Evolutionary conservation across 2,113 vertebrate genomes (phyloP), one percentile per base, ranked within the genome.

Genomic region (Pterophyllum scalare): DNA sequence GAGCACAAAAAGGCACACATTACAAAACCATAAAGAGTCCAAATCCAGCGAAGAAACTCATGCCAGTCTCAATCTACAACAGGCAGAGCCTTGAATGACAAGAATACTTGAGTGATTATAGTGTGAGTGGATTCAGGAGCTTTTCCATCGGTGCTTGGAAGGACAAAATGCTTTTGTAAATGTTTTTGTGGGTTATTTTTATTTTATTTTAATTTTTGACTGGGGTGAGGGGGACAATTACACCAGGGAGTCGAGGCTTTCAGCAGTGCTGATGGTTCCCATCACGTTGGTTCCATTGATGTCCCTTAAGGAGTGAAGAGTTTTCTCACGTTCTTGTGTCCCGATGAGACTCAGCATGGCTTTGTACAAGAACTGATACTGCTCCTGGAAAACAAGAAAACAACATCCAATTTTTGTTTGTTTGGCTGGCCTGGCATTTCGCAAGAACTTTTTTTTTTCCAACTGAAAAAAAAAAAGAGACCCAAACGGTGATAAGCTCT

Each of bases 281-380:
- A 94, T 94, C 92, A 97, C 89, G 65, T 96, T 95, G 59, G 95
- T 95, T 2, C 97, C 96, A 2, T 97, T 98, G 91, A 96, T 97
- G 87, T 98, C 97, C 57, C 7, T 38, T 38, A 97, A 93, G 15
- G 96, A 97, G 80, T 95, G 95, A 10, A 96, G 95, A 4, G 95
- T 95, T 76, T 96, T 96, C 93, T 97, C 94, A 56, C 98, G 97
- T 92, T 99, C 97, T 81, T 97, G 96, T 12, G 95, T 96, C 87
- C 96, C 96, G 49, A 99, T 96, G 24, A 99, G 96, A 93, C 98
- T 99, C 92, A 99, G 97, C 87, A 99, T 95, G 76, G 97, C 97
- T 96, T 96, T 97, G 95, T 99, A 99, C 67, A 99, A 96, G 93
- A 99, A 98, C 92, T 98, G 97, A 88, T 97, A 98, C 90, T 99